Percentiles rank a stretch among this genome's conserved stretches.
Conservation (phyloP, 2,113 vertebrate genomes). For the Syrrhaptes paradoxus region DNA sequence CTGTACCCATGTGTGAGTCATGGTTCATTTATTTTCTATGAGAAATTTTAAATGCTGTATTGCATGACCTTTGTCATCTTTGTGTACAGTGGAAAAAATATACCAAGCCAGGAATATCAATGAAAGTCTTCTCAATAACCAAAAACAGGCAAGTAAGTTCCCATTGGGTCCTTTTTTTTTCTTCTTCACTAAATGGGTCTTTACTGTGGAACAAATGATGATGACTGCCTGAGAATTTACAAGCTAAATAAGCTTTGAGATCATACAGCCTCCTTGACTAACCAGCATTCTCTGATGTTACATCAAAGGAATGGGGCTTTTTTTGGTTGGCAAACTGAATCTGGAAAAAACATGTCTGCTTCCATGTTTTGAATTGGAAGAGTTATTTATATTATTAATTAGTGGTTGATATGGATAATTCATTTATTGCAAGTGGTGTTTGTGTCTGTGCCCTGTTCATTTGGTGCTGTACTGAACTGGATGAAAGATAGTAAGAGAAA, state of each 20-base stretch:
- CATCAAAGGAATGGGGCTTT: slow-evolving; percentile 10
- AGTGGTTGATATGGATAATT: background rate
- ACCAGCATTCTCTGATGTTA: background rate
- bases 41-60: slow-evolving; percentile 58
- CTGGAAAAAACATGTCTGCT: background rate
- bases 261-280: slow-evolving; percentile 1
- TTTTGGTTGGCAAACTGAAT: background rate
- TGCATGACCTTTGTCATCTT: slow-evolving; percentile 60
- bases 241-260: slow-evolving; percentile 33
- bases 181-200: background rate
- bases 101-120: slow-evolving; percentile 66
- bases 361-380: background rate
- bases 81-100: slow-evolving; percentile 69
- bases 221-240: slow-evolving; percentile 48
- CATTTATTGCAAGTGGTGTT: background rate
- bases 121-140: slow-evolving; percentile 54
- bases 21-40: slow-evolving; percentile 49
- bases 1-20: slow-evolving; percentile 61
- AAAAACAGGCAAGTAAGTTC: slow-evolving; percentile 54
- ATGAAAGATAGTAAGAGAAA: background rate
- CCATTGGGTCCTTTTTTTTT: background rate
- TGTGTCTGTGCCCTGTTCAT: background rate
- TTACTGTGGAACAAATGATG: slow-evolving; percentile 57
- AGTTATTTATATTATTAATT: background rate
- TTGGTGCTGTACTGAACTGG: background rate